Conservation (phyloP, 64 coral and sea anemone genomes). For the Montipora foliosa region DNA sequence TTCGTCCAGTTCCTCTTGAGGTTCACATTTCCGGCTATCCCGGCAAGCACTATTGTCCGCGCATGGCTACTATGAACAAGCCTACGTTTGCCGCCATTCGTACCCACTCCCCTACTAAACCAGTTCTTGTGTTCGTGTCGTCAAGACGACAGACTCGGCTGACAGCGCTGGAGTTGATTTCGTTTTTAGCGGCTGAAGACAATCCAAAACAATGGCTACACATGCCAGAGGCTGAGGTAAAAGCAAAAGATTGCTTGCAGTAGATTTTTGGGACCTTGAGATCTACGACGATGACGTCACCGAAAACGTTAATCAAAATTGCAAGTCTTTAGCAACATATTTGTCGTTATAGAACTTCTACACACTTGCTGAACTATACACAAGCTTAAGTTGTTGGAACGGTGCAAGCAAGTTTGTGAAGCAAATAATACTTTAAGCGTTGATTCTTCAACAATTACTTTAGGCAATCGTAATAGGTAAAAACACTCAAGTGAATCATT, state of each 20-base stretch:
- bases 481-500: no score
- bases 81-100: constrained; percentile 93
- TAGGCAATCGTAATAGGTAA: no score
- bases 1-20: constrained; percentile 94
- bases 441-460: no score
- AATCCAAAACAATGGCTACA: constrained; percentile 99
- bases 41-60: constrained; percentile 98
- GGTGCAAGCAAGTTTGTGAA: no score
- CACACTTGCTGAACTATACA: no score
- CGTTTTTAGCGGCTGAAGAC: constrained; percentile 85
- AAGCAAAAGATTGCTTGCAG: background rate
- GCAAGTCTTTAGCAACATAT: no score
- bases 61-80: constrained; percentile 99
- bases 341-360: no score
- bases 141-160: constrained; percentile 96
- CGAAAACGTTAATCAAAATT: no score
- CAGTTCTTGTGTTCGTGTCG: constrained; percentile 91
- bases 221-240: constrained; percentile 99
- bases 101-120: constrained; percentile 93
- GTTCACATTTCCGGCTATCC: constrained; percentile 96
- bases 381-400: no score
- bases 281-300: no score
- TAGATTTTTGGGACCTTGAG: background rate
- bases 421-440: no score
- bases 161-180: constrained; percentile 95